Base-by-base conservation (phyloP, 2,888 invertebrate genomes). In the Drosophila neonasuta region DNA sequence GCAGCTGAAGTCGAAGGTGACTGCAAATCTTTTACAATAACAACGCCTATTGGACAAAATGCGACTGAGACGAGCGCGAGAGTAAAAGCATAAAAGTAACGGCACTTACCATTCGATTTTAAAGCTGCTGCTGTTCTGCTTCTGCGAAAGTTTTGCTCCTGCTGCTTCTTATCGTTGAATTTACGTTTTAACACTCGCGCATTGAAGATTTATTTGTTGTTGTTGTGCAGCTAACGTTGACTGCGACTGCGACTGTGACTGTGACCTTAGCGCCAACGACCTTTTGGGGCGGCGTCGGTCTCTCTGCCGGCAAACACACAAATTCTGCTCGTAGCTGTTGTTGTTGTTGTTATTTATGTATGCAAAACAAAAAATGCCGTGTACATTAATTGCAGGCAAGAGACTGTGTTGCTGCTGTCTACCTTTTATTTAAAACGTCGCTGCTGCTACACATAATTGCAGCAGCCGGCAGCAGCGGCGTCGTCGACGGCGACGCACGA, bases 251-350 rank as follows among this genome's bases (percentile, higher is more conserved):
- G 77, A 24, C 79, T 46, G 30, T 49, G 54, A 61, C 63, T 64
- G 64, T 79, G 79, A 80, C 79, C 79, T 80, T 80, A 78, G 54
- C 76, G 73, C 68, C 73, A 78, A 77, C 76, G 79, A 80, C 79
- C 79, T 80, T 79, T 79, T 71, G 75, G 74, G 68, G 72, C 68
- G 74, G 61, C 50, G 61, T 36, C 55, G 50, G 58, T 66, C 60
- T 48, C 54, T 58, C 66, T 68, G 64, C 75, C 72, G 75, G 65
- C 62, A 77, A 74, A 67, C 58, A 63, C 68, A 71, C 55, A 32
- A 30, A 45, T 13, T 65, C 50, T 68, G 34, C 42, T 51, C 50
- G 24, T 24, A 5, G 24, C 13, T 13, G 13, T 24, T 24, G 24
- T 39, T 63, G 52, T 52, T 69, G 68, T 60, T 68, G 54, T 71